These are phyloP conservation scores for Capitulum mitella DNA, from an alignment of 2,888 invertebrate genomes.

Conservation along the genomic window DNA sequence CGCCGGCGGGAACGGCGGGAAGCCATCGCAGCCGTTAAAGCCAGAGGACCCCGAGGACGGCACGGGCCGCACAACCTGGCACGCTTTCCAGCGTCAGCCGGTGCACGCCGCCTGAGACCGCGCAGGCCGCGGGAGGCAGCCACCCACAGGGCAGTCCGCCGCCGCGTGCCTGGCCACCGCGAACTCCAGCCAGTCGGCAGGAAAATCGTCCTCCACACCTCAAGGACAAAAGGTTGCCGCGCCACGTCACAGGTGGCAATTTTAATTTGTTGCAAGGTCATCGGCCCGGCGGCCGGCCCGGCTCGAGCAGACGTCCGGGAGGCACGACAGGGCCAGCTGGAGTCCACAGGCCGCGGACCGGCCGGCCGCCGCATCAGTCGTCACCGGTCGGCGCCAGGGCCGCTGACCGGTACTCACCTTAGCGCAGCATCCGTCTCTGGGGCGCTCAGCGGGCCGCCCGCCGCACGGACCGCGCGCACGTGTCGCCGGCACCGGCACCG, in stretches of 20 bases:
- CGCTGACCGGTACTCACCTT: not conserved
- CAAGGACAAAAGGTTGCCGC: not conserved
- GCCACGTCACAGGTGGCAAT: not conserved
- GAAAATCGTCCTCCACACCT: not conserved
- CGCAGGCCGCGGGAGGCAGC: not conserved
- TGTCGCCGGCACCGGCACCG: not conserved
- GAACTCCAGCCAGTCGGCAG: not conserved
- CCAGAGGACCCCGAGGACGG: too few relatives aligned
- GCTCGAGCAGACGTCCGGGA: too few relatives aligned
- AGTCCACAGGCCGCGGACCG: not conserved
- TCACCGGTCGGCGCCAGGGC: not conserved
- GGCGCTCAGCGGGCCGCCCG: not conserved
- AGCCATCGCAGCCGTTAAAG: too few relatives aligned
- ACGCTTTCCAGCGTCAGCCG: too few relatives aligned
- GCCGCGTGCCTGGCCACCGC: not conserved
- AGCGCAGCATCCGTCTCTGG: not conserved
- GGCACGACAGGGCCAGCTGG: too few relatives aligned
- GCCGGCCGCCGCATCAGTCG: not conserved
- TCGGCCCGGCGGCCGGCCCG: not conserved
- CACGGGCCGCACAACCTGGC: too few relatives aligned
- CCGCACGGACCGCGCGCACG: not conserved
- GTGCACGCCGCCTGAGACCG: not conserved
- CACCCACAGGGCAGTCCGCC: not conserved
- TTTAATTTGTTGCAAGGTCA: not conserved
- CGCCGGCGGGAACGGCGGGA: too few relatives aligned